These are phyloP conservation scores for Tauraco erythrolophus DNA, from an alignment of 2,113 vertebrate species.

Conservation along the genomic window DNA sequence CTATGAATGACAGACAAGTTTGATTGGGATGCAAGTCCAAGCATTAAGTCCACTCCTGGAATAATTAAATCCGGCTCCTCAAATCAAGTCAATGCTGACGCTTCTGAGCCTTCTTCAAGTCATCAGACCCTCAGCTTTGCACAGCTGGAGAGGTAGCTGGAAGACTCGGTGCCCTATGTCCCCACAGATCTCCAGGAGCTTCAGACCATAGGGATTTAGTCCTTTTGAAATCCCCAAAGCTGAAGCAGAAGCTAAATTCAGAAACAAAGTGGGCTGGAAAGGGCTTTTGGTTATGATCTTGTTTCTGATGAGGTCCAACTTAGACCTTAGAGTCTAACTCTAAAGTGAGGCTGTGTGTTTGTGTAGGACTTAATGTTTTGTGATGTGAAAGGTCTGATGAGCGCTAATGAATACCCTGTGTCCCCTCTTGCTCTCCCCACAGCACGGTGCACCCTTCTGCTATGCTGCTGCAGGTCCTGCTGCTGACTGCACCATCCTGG, in stretches of 20 bases:
- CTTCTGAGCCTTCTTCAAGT: background rate
- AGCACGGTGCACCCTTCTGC: background rate
- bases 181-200: background rate
- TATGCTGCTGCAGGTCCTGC: background rate
- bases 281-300: background rate
- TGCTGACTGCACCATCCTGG: background rate
- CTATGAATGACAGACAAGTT: conserved; percentile 4
- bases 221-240: background rate
- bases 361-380: background rate
- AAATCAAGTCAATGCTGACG: background rate
- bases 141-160: background rate
- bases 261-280: background rate
- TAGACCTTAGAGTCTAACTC: background rate
- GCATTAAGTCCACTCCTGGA: background rate
- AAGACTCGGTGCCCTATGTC: background rate
- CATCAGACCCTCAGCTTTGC: background rate
- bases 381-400: background rate
- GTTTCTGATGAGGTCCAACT: background rate
- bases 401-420: rapidly evolving
- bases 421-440: rapidly evolving
- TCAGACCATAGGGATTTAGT: background rate
- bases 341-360: background rate
- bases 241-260: background rate
- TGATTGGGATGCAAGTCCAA: background rate
- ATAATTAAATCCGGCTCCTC: background rate